Percentiles rank a stretch among this genome's conserved stretches.
Conservation (phyloP, 1,140 invertebrate species). For the Bemisia tabaci region DNA sequence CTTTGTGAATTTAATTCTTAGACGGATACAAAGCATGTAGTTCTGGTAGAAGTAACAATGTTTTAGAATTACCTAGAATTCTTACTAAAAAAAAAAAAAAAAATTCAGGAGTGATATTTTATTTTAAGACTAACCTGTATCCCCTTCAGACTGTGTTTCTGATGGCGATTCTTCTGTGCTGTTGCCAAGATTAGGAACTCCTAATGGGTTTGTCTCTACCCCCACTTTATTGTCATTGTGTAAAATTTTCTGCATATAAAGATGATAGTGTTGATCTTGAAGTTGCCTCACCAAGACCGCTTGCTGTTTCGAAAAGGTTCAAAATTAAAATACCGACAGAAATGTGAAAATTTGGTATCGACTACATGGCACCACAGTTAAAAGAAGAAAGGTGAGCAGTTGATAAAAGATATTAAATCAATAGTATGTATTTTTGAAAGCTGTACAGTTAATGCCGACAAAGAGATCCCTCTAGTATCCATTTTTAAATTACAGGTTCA, state of each 20-base stretch:
- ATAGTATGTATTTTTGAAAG: not conserved
- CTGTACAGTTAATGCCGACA: not conserved
- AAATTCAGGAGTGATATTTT: not conserved
- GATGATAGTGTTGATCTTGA: slow-evolving; percentile 95
- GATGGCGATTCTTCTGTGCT: not conserved
- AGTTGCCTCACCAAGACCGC: slow-evolving; percentile 79
- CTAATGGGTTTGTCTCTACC: not conserved
- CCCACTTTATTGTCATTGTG: slow-evolving; percentile 31
- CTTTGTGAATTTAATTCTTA: too few species aligned
- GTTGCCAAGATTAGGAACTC: slow-evolving; percentile 2
- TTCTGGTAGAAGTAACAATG: too few species aligned
- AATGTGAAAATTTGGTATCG: too few species aligned
- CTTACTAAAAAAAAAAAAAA: not conserved
- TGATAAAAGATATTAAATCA: slow-evolving; percentile 7
- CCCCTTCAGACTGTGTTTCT: not conserved
- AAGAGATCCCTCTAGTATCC: too few species aligned
- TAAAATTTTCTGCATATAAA: slow-evolving; percentile 84
- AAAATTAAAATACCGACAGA: too few species aligned
- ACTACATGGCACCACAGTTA: too few species aligned
- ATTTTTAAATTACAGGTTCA: too few species aligned
- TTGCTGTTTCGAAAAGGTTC: slow-evolving; percentile 61
- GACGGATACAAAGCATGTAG: too few species aligned
- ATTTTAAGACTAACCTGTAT: not conserved
- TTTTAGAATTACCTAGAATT: not conserved
- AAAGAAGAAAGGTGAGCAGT: too few species aligned